Evolutionary conservation across 2,113 vertebrate genomes (phyloP).

Genomic region (Rhizomys pruinosus): DNA sequence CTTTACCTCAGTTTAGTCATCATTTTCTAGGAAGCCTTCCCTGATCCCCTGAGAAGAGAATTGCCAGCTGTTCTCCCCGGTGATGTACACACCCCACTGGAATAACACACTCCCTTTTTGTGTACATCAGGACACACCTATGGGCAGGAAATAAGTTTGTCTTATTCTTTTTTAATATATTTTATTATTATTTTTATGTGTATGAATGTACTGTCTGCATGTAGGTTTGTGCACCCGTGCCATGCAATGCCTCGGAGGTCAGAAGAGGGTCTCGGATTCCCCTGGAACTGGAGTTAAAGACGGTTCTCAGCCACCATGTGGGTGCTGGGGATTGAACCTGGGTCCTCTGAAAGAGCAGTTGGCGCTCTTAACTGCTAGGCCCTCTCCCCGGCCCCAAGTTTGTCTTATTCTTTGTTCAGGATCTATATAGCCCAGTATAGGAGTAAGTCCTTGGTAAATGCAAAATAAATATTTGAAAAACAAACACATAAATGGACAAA

Average conservation of each 20-base stretch:
- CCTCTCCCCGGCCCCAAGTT: too few relatives aligned
- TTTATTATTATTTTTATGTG: too few relatives aligned
- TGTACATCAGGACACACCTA: neutral
- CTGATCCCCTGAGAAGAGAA: neutral
- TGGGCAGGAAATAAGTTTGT: neutral
- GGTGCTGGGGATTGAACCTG: too few relatives aligned
- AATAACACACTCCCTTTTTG: neutral
- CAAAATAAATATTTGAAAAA: conserved; percentile 24
- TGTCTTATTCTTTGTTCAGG: neutral
- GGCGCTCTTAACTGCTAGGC: too few relatives aligned
- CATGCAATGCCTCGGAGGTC: too few relatives aligned
- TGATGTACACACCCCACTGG: neutral
- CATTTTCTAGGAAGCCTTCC: neutral
- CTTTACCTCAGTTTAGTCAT: neutral
- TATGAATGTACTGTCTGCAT: too few relatives aligned
- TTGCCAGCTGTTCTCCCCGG: rapidly evolving
- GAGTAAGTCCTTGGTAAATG: neutral
- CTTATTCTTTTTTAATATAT: conserved; percentile 22
- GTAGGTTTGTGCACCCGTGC: too few relatives aligned
- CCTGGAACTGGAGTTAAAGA: too few relatives aligned
- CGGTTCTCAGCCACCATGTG: too few relatives aligned
- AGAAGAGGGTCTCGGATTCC: too few relatives aligned
- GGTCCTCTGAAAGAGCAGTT: too few relatives aligned
- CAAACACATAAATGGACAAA: conserved; percentile 38
- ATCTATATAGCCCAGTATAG: neutral